Conservation (phyloP, 2,113 vertebrate genomes). For the Labeo rohita region DNA sequence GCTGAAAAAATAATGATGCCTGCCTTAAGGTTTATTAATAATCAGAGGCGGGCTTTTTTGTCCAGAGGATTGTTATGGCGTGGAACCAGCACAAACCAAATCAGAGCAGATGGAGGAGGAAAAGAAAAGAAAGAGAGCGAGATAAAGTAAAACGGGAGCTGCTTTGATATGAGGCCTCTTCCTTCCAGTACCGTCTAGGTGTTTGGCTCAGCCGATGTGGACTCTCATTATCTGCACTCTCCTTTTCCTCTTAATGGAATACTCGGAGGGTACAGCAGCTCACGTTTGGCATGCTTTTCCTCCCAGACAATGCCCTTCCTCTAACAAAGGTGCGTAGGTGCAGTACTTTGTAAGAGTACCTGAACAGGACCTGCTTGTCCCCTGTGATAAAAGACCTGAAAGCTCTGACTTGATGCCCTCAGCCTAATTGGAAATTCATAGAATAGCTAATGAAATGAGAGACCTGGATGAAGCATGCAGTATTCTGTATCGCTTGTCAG, state of each 20-base stretch:
- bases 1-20: conserved; percentile 93
- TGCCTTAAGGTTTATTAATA: conserved; percentile 89
- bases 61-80: conserved; percentile 70
- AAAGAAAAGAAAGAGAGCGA: conserved; percentile 55
- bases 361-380: conserved; percentile 44
- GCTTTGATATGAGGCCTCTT: conserved; percentile 48
- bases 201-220: conserved; percentile 62
- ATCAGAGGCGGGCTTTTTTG: conserved; percentile 81
- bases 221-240: conserved; percentile 59
- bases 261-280: conserved; percentile 16
- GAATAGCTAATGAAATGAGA: conserved; percentile 61
- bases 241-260: conserved; percentile 57
- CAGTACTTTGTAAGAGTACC: conserved; percentile 39
- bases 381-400: conserved; percentile 35
- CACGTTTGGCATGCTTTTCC: conserved; percentile 36
- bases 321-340: conserved; percentile 43
- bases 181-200: conserved; percentile 23
- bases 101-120: conserved; percentile 58
- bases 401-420: conserved; percentile 40
- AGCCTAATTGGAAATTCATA: conserved; percentile 65
- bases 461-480: conserved; percentile 52
- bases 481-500: conserved; percentile 51
- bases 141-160: conserved; percentile 67
- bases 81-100: conserved; percentile 70
- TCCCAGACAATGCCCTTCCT: conserved; percentile 33